Evolutionary conservation across 2,113 vertebrate genomes (phyloP).

Genomic region (Barnardius zonarius): DNA sequence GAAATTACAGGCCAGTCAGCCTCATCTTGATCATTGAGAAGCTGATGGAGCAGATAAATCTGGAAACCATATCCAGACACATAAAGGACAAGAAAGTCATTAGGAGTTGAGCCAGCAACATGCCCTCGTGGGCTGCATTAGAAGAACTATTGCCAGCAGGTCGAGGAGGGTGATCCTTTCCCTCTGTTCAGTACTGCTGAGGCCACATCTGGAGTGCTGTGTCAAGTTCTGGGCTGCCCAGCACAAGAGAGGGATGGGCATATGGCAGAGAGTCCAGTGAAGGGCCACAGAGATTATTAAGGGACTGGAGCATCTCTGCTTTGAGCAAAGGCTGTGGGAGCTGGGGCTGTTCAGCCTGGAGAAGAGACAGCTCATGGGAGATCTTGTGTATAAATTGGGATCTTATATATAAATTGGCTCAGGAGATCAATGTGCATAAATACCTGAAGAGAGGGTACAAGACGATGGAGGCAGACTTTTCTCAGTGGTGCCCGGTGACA

Average conservation of each 20-base stretch:
- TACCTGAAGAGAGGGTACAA: neutral
- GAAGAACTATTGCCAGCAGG: neutral
- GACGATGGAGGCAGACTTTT: neutral
- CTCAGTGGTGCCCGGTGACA: neutral
- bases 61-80: neutral
- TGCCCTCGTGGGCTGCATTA: neutral
- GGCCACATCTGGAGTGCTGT: neutral
- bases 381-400: neutral
- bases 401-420: neutral
- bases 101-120: neutral
- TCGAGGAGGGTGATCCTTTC: neutral
- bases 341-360: neutral
- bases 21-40: neutral
- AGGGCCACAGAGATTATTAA: neutral
- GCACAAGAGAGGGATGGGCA: neutral
- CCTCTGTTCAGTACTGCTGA: neutral
- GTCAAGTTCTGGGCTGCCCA: neutral
- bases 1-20: neutral
- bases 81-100: neutral
- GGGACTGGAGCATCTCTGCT: neutral
- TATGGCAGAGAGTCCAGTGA: fast-evolving
- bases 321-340: neutral
- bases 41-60: neutral
- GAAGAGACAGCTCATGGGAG: neutral
- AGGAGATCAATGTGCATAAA: neutral